These are phyloP conservation scores for Ganaspis sp. DNA, from an alignment of 1,140 invertebrate species.

Conservation along the genomic window DNA sequence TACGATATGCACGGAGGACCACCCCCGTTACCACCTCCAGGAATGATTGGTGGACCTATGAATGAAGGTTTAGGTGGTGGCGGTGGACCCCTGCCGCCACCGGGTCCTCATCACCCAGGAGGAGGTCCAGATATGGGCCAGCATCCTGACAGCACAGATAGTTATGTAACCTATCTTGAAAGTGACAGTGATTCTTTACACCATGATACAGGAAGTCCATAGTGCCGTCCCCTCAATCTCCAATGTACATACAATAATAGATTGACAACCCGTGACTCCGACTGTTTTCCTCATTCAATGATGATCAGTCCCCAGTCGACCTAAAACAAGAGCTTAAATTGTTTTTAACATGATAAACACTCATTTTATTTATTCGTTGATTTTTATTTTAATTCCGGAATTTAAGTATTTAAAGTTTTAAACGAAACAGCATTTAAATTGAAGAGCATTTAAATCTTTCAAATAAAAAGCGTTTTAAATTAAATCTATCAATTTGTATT, in stretches of 20 bases:
- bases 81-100: conserved; percentile 73
- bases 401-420: neutral
- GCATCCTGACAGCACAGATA: conserved; percentile 89
- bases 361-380: conserved; percentile 22
- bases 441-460: no score
- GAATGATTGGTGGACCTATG: conserved; percentile 70
- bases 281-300: conserved; percentile 43
- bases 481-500: neutral
- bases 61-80: conserved; percentile 66
- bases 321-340: conserved; percentile 49
- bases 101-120: conserved; percentile 78
- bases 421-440: neutral
- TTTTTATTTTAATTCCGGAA: neutral
- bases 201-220: conserved; percentile 80
- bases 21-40: conserved; percentile 70
- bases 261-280: conserved; percentile 23
- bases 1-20: conserved; percentile 84
- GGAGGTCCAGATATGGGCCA: conserved; percentile 75
- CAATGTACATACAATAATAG: conserved; percentile 58
- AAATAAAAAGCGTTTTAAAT: neutral
- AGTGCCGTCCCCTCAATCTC: conserved; percentile 71
- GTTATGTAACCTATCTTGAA: conserved; percentile 92
- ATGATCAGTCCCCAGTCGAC: conserved; percentile 33
- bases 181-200: conserved; percentile 83
- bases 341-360: conserved; percentile 44